These are phyloP conservation scores for Pachycephus smyrnensis DNA, from an alignment of 2,888 invertebrate genomes.

Conservation along the genomic window DNA sequence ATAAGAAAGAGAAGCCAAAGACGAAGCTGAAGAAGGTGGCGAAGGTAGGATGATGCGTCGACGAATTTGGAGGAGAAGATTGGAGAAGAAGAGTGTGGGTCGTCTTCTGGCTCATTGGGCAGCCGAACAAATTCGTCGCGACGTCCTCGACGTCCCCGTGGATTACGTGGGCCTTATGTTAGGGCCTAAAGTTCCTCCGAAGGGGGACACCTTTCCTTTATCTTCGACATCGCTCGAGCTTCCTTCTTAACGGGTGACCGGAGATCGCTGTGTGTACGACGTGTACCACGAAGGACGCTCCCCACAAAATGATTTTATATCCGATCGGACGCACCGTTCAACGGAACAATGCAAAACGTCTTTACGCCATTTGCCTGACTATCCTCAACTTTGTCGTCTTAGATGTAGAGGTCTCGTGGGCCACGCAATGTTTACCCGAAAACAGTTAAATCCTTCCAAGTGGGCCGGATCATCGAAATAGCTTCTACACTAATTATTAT, in stretches of 20 bases:
- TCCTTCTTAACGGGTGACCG: constrained; percentile 65
- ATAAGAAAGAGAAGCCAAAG: too few relatives aligned
- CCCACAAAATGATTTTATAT: constrained; percentile 2
- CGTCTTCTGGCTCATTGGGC: constrained; percentile 64
- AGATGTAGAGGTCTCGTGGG: too few relatives aligned
- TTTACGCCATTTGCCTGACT: too few relatives aligned
- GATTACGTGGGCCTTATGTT: constrained; percentile 48
- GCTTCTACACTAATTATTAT: too few relatives aligned
- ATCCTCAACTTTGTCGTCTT: too few relatives aligned
- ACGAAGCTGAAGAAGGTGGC: not conserved
- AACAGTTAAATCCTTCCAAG: too few relatives aligned
- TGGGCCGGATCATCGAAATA: too few relatives aligned
- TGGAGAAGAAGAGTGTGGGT: constrained; percentile 41
- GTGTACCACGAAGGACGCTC: constrained; percentile 8
- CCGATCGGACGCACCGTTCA: constrained; percentile 1
- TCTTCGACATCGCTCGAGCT: constrained; percentile 64
- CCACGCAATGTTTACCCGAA: too few relatives aligned
- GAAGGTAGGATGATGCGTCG: not conserved
- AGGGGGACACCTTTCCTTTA: constrained; percentile 48
- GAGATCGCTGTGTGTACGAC: constrained; percentile 42
- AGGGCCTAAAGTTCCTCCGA: constrained; percentile 45
- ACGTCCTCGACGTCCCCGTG: constrained; percentile 54
- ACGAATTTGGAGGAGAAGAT: not conserved
- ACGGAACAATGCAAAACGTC: not conserved
- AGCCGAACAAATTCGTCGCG: constrained; percentile 63